Evolutionary conservation across 2,888 invertebrate species (phyloP), one percentile per base, ranked within the genome.

Genomic region (Tuberolachnus salignus): DNA sequence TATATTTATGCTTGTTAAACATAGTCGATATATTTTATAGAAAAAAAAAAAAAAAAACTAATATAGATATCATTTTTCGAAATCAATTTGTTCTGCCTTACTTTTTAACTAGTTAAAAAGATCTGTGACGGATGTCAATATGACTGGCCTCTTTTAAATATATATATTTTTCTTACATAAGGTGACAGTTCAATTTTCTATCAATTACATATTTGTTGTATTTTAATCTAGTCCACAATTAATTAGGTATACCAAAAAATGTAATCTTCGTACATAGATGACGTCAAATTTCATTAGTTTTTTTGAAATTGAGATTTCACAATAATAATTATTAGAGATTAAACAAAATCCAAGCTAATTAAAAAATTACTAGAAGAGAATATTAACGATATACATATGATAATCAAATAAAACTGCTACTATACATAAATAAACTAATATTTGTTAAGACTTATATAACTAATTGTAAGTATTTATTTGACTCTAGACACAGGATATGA

Each of bases 171-270:
- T 69, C 19, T 42, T 9, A 42, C 23, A 19, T 16, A 64, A 69
- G 69, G 44, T 70, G 42, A 55, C 51, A 55, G 57, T 46, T 57
- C 13, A 46, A 59, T 59, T 49, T 59, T 13, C 16, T 71, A 59
- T 42, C 6, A 59, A 59, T 57, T 8, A 59, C 2, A 51, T 14
- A 51, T 19, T 49, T 72, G n/a, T 42, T n/a, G 10, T 26, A 34
- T 26, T 51, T 49, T 59, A 61, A 61, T 61, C 26, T 61, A 49
- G 49, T 61, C 26, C 9, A 71, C 26, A 1, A 59, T 26, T 49
- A 72, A 72, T 72, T 72, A 59, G 46, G 59, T 72, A 11, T 57
- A 71, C 71, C 71, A 34, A 72, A 72, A n/a, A 59, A 49, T 49
- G 3, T 23, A 49, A n/a, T n/a, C 11, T 53, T 42, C 19, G 21